Evolutionary conservation across 2,113 vertebrate genomes (phyloP), one percentile per base, ranked within the genome.

Genomic region (Xiphias gladius): DNA sequence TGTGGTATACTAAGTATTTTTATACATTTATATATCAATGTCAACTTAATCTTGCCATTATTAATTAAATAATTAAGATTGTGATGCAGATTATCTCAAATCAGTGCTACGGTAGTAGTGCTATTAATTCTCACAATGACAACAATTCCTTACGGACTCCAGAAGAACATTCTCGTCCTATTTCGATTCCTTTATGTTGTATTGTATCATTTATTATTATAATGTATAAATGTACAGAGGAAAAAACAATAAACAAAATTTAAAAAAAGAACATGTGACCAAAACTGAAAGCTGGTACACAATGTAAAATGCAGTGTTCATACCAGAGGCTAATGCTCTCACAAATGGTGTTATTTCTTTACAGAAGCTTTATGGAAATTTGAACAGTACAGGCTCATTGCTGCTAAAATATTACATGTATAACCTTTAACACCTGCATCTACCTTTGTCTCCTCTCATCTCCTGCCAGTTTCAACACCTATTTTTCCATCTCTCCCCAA

Each of bases 1-100:
- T 28, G 57, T 26, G 41, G 39, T 74, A 50, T 24, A 50, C 22
- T 11, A 26, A 57, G 50, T 68, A 28, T 14, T 54, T 62, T 35
- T 14, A 37, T 39, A 52, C 17, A 78, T 48, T 50, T 26, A 50
- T 39, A 62, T 39, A 62, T 79, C 57, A 61, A 12, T 61, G 54
- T 62, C 41, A 58, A 14, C 24, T 66, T 76, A 37, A 65, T 35
- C 35, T 52, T 57, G 46, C 35, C 54, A 54, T 75, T 22, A 66
- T 76, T 54, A 78, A 59, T 72, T 26, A 19, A n/a, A 71, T 69
- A 28, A 68, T 57, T 57, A 61, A 61, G 14, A 37, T 6, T 39
- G 62, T 70, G 76, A 59, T 30, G 64, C 75, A 77, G 7, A 68
- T 68, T 46, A 59, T 79, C 67, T 54, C 26, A 32, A 66, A 79